Evolutionary conservation across 2,888 invertebrate genomes (phyloP).

Genomic region (Rosalia funebris): DNA sequence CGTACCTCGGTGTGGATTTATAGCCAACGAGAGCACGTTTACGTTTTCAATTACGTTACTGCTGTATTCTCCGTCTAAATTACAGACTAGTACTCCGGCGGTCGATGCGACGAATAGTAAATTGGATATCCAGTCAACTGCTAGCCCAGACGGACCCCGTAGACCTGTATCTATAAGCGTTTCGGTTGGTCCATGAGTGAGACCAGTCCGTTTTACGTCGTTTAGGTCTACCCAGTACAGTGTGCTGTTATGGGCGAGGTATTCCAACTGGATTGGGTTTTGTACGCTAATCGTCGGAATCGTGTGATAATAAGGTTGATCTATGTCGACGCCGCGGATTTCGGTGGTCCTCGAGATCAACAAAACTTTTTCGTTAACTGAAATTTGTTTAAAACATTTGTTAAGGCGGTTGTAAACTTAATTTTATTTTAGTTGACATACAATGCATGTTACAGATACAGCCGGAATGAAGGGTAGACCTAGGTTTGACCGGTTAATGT

Average conservation of each 20-base stretch:
- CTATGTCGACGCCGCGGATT: conserved; percentile 85
- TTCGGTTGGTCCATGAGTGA: conserved; percentile 75
- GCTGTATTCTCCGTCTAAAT: conserved; percentile 77
- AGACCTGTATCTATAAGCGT: conserved; percentile 79
- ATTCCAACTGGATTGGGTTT: conserved; percentile 77
- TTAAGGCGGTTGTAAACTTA: too few species aligned
- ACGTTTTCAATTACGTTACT: conserved; percentile 62
- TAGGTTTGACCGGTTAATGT: too few species aligned
- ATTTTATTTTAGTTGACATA: too few species aligned
- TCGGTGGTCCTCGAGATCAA: conserved; percentile 80
- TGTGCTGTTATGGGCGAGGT: conserved; percentile 71
- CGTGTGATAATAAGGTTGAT: conserved; percentile 78
- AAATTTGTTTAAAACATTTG: too few species aligned
- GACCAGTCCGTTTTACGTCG: conserved; percentile 77
- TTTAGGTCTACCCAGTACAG: conserved; percentile 85
- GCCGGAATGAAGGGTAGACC: too few species aligned
- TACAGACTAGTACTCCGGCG: conserved; percentile 74
- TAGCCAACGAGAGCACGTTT: conserved; percentile 73
- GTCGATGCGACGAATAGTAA: conserved; percentile 77
- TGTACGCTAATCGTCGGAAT: conserved; percentile 83
- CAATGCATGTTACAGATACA: too few species aligned
- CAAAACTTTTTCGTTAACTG: conserved; percentile 81
- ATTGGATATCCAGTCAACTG: conserved; percentile 84
- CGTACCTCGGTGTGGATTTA: conserved; percentile 73
- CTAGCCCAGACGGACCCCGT: conserved; percentile 75